Evolutionary conservation across 2,797 vertebrate genomes (phyloP), one percentile per base, ranked within the genome.

Genomic region (Fistularia commersonii): DNA sequence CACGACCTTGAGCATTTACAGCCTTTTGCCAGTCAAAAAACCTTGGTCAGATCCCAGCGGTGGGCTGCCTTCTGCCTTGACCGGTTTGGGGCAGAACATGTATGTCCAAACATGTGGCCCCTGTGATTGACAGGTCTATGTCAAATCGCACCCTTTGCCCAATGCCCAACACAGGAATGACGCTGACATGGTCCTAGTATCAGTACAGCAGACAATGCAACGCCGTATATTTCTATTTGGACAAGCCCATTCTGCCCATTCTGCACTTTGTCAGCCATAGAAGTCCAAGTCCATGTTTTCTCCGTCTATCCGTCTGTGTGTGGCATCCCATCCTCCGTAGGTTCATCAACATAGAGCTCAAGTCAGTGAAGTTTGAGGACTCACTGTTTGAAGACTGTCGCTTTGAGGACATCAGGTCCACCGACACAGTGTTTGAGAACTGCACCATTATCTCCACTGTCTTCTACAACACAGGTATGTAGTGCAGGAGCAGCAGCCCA

Each of bases 321-420:
- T 53, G 23, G n/a, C 50, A 52, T 52, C 11, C 50, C 40, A 35
- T 42, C 6, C 12, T 23, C 64, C 61, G 45, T 69, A 99, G 97
- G 85, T 99, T 99, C 80, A 89, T 92, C 64, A 89, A 85, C 66
- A 97, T 99, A 85, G 91, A 94, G 82, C 91, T 99, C 74, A 96
- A 93, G 77, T 93, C 94, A 12, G 93, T 99, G 33, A 94, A 86
- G 72, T 99, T 98, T 85, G 92, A 96, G 75, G 90, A 96, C 78
- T 94, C 93, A 0, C 76, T 95, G 40, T 98, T 99, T 83, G 92
- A 96, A 57, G 90, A 94, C 11, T 98, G 97, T 80, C 88, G 72
- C 74, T 99, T 99, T 77, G 93, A 96, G 85, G 91, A 96, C 41
- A 92, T 99, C 71, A 93, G 72, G 45, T 97, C 94, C 38, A 93